Conservation (phyloP, 1,140 invertebrate genomes). For the Drosophila serrata region DNA sequence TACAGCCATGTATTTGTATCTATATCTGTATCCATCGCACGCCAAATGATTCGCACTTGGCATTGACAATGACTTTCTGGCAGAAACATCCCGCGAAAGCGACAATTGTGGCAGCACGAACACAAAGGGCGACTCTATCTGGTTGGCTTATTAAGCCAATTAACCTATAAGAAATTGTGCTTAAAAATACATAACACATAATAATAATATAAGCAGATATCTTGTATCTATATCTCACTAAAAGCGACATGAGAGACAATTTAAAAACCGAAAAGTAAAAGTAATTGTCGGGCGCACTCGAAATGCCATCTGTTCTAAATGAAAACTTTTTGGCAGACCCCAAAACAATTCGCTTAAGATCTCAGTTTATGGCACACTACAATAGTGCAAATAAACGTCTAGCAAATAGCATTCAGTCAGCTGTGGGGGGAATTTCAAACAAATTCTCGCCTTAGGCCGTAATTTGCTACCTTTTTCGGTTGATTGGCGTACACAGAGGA, state of each 20-base stretch:
- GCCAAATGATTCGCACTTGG: slow-evolving; percentile 76
- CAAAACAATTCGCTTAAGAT: slow-evolving; percentile 8
- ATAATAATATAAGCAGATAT: background rate
- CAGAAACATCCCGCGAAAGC: slow-evolving; percentile 32
- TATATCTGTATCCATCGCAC: slow-evolving; percentile 45
- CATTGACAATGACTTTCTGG: slow-evolving; percentile 80
- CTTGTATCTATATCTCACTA: background rate
- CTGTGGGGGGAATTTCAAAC: slow-evolving; percentile 22
- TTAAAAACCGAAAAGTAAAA: slow-evolving; percentile 40
- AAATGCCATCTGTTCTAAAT: slow-evolving; percentile 21
- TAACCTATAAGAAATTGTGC: background rate
- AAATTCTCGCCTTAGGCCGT: slow-evolving; percentile 25
- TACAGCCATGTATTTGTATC: slow-evolving; percentile 23
- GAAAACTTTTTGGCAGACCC: slow-evolving; percentile 28
- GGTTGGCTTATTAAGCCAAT: slow-evolving; percentile 22
- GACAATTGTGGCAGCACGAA: slow-evolving; percentile 22
- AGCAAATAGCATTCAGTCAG: slow-evolving; percentile 9
- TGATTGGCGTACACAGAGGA: slow-evolving; percentile 43
- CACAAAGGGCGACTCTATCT: slow-evolving; percentile 1
- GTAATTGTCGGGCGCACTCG: slow-evolving; percentile 20
- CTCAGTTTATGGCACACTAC: slow-evolving; percentile 18
- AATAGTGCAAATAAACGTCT: slow-evolving; percentile 15
- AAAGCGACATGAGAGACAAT: background rate
- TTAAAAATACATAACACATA: background rate
- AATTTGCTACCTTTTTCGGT: slow-evolving; percentile 41